Evolutionary conservation across 2,797 vertebrate species (phyloP), one percentile per base, ranked within the genome.

Genomic region (Coracias cyanogaster): DNA sequence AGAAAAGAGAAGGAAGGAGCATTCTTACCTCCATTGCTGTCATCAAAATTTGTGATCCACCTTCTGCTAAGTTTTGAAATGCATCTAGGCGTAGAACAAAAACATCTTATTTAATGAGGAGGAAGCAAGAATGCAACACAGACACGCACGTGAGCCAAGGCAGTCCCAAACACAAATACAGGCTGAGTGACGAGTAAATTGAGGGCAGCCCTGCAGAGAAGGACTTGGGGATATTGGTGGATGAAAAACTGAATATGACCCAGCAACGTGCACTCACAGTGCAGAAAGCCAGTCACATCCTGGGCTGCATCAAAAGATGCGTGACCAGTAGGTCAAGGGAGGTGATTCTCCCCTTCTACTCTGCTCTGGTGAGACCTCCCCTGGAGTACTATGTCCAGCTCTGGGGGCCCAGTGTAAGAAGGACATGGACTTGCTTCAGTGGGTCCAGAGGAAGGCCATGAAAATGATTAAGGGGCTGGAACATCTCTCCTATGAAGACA

Each of bases 51-150:
- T 80, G 97, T 60, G 97, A 94, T 64, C 94, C 18, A 0, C 97
- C 97, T n/a, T 43, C 85, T 72, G 97, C 95, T 73, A 98, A 91
- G 71, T 98, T 98, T 67, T 61, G 93, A 96, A 98, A 98, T 24
- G 95, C 86, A 83, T 92, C 98, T 98, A 86, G 26, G 39, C 10
- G 4, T n/a, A 92, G 79, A 65, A 94, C 37, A 94, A 92, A 92
- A 80, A 82, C 82, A 41, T 2, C 25, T 35, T 28, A 72, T 13
- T 43, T 83, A 25, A 41, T 6, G 39, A 93, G 35, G 15, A 86
- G 21, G 37, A 91, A 71, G 54, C 10, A 74, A 67, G 67, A 62
- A 45, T 6, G 15, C 54, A 90, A 48, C 1, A 6, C 43, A 65
- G 57, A n/a, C 10, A 17, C 8, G 15, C 21, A 33, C 31, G 24